Conservation (phyloP, 2,797 vertebrate genomes). For the Pangasius macronema region DNA sequence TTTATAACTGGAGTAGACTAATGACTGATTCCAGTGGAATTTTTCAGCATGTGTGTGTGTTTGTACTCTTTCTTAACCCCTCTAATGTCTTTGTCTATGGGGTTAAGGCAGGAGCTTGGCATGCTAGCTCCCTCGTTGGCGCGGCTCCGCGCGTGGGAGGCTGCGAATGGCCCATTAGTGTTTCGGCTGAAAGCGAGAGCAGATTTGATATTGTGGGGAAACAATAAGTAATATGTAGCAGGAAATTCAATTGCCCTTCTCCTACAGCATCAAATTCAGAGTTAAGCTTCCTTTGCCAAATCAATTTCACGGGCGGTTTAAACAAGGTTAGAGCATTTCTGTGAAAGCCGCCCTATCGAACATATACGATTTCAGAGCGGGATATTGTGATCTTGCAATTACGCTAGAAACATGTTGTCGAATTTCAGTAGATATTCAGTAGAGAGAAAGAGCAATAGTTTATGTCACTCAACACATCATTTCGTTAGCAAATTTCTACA, state of each 20-base stretch:
- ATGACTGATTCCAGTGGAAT: constrained; percentile 41
- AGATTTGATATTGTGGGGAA: constrained; percentile 83
- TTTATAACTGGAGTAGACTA: constrained; percentile 52
- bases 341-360: constrained; percentile 45
- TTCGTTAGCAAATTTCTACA: neutral
- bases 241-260: constrained; percentile 82
- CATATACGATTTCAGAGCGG: constrained; percentile 46
- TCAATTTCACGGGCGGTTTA: constrained; percentile 75
- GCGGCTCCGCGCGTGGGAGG: constrained; percentile 71
- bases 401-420: neutral
- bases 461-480: neutral
- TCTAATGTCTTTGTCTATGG: constrained; percentile 13
- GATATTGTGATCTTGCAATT: constrained; percentile 9
- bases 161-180: constrained; percentile 79
- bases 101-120: constrained; percentile 35
- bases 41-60: constrained; percentile 6
- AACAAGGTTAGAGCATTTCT: constrained; percentile 64
- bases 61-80: constrained; percentile 29
- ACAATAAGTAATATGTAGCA: constrained; percentile 80
- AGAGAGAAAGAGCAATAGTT: neutral
- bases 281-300: constrained; percentile 71
- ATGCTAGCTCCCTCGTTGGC: constrained; percentile 52
- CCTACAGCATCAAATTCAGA: constrained; percentile 71
- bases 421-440: constrained; percentile 15
- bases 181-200: constrained; percentile 76